phyloP scores from a whole-genome alignment of 1,140 invertebrate genomes.

The Philaenus spumarius region DNA sequence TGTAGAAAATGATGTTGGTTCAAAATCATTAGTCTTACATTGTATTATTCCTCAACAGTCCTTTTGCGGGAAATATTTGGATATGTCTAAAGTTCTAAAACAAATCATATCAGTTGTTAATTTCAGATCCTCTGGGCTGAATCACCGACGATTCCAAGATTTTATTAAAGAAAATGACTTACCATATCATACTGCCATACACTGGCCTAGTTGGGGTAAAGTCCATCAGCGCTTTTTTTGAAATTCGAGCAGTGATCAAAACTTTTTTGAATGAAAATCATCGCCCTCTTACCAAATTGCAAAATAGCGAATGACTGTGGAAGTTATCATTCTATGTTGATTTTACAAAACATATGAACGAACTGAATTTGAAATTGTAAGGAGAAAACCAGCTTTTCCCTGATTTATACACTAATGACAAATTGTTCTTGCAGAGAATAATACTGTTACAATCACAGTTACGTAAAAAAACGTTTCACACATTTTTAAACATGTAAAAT shows the following conservation, averaged over 20 bases:
- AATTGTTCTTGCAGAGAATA: conserved; percentile 22
- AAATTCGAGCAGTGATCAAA: conserved; percentile 16
- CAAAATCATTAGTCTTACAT: conserved; percentile 23
- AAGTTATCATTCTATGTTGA: conserved; percentile 30
- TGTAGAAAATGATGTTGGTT: too few relatives aligned
- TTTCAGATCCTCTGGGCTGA: conserved; percentile 26
- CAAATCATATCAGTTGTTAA: conserved; percentile 24
- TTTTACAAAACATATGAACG: conserved; percentile 29
- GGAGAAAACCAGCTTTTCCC: conserved; percentile 28
- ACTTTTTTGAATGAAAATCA: conserved; percentile 22
- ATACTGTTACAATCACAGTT: conserved; percentile 21
- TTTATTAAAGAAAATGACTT: conserved; percentile 24
- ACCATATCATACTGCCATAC: neutral
- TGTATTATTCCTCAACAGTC: conserved; percentile 26
- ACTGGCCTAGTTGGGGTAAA: neutral
- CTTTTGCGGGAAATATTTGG: conserved; percentile 19
- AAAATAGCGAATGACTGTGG: too few relatives aligned
- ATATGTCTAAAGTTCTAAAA: conserved; percentile 22
- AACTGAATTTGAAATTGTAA: conserved; percentile 29
- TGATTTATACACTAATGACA: conserved; percentile 22
- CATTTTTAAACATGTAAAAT: conserved; percentile 22
- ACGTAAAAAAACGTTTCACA: conserved; percentile 7
- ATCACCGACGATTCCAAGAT: conserved; percentile 27
- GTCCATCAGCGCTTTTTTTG: neutral
- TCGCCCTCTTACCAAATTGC: conserved; percentile 25